Evolutionary conservation across 2,888 invertebrate species (phyloP), one percentile per base, ranked within the genome.

Genomic region (Meiosimyza decipiens): DNA sequence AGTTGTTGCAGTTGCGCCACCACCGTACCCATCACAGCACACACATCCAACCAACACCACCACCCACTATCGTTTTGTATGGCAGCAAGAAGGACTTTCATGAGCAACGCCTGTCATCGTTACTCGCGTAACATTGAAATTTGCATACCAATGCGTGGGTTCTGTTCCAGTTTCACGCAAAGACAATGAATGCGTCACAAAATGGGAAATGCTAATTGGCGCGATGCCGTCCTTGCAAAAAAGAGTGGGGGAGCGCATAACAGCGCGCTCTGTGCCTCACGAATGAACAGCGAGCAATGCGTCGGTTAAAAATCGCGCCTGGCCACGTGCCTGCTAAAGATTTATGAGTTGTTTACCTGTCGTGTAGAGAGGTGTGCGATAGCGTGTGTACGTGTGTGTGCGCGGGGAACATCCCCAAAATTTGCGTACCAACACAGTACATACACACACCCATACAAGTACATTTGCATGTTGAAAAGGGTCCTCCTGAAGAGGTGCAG

Each of bases 281-380:
- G 83, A 83, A 84, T 82, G 81, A 83, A 80, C 81, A 82, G 82
- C 79, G 80, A 81, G 81, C 81, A 80, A 77, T 71, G 75, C 75
- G 67, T 75, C 75, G 69, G 73, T 75, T 76, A 70, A 74, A 72
- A 69, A 77, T 79, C 80, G 80, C 75, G 69, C 66, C 50, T 71
- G 74, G 71, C 78, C 80, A 80, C 81, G 82, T 83, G 80, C 74
- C 77, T 75, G 75, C 63, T 75, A 74, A 72, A 80, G 81, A 83
- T 83, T 84, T 83, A 84, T 83, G 82, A 80, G 81, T 83, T 83
- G 84, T 83, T 84, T 84, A 86, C 85, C 85, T 86, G 84, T 78
- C 85, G 84, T 77, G 11, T 11, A 62, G 57, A 68, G 28, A 51
- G 75, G 72, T 74, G 63, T 73, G 66, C 49, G 57, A 67, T 18